Conservation (phyloP, 2,888 invertebrate genomes). For the Gisinianus flammeolus region DNA sequence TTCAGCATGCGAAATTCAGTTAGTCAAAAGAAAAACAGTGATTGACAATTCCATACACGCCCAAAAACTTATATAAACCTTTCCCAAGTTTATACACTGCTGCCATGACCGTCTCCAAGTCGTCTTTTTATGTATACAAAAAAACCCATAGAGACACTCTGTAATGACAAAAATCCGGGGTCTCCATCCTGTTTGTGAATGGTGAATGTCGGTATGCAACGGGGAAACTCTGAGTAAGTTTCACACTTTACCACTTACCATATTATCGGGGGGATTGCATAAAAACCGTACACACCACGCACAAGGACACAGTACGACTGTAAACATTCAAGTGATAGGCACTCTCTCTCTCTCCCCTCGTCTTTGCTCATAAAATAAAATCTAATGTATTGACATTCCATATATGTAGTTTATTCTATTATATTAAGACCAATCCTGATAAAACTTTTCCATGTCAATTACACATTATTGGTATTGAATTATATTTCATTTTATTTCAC, state of each 20-base stretch:
- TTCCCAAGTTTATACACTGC: not conserved
- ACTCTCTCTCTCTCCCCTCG: too few species aligned
- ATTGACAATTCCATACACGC: constrained; percentile 30
- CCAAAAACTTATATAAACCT: constrained; percentile 18
- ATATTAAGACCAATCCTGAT: too few species aligned
- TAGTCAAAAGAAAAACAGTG: constrained; percentile 19
- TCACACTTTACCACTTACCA: constrained; percentile 5
- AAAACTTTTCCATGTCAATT: too few species aligned
- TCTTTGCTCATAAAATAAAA: too few species aligned
- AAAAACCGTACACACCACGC: too few species aligned
- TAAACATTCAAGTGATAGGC: too few species aligned
- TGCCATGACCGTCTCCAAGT: not conserved
- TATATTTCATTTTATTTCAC: too few species aligned
- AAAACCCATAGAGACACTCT: not conserved
- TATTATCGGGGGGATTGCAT: not conserved
- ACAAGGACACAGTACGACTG: too few species aligned
- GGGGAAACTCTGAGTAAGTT: constrained; percentile 8
- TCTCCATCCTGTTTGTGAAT: not conserved
- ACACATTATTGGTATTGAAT: too few species aligned
- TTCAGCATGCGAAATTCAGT: constrained; percentile 33
- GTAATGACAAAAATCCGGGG: not conserved
- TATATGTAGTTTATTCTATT: too few species aligned
- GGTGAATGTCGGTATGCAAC: not conserved
- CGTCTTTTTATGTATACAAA: not conserved
- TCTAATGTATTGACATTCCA: too few species aligned